Conservation (phyloP, 2,888 invertebrate genomes). For the Belgica antarctica region DNA sequence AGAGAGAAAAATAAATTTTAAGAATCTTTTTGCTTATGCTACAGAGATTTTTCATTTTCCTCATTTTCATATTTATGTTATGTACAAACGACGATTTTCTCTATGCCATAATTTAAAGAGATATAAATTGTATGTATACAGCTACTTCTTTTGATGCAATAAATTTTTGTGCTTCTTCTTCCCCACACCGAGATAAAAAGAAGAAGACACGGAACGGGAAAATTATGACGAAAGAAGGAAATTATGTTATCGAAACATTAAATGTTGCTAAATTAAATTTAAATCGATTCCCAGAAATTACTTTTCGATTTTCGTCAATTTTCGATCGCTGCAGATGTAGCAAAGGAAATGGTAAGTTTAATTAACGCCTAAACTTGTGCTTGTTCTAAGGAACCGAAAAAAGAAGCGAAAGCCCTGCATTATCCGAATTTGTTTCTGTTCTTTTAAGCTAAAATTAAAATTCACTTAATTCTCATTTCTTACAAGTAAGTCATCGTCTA, state of each 20-base stretch:
- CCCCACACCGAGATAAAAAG: neutral
- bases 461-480: neutral
- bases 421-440: slow-evolving; percentile 38
- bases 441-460: slow-evolving; percentile 9
- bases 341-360: neutral
- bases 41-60: slow-evolving; percentile 25
- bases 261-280: neutral
- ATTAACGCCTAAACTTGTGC: neutral
- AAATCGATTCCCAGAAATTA: neutral
- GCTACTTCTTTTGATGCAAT: slow-evolving; percentile 8
- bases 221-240: neutral
- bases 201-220: neutral
- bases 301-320: neutral
- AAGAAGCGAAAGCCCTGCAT: slow-evolving; percentile 31
- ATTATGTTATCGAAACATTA: neutral
- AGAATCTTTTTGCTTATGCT: slow-evolving; percentile 11
- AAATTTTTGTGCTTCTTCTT: neutral
- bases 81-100: slow-evolving; percentile 20
- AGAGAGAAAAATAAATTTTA: slow-evolving; percentile 7
- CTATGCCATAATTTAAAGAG: slow-evolving; percentile 26
- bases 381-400: slow-evolving; percentile 24
- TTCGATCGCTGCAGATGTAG: neutral
- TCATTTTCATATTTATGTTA: slow-evolving; percentile 33
- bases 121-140: slow-evolving; percentile 20
- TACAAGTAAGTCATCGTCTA: neutral